Conservation (phyloP, 2,113 vertebrate genomes). For the Tachysurus vachellii region DNA sequence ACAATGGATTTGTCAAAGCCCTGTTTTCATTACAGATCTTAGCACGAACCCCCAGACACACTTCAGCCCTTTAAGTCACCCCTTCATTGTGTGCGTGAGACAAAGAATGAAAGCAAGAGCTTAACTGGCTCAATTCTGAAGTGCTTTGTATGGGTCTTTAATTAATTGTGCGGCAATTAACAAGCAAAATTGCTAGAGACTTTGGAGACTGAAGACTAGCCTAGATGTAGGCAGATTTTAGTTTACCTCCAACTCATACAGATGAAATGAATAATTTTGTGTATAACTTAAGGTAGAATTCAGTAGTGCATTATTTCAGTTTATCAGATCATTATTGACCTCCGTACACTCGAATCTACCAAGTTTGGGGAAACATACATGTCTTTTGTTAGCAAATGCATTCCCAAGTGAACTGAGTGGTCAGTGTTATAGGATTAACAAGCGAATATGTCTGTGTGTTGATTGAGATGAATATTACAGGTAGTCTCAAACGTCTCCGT, state of each 20-base stretch:
- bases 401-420: background rate
- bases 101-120: background rate
- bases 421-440: background rate
- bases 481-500: too few species aligned
- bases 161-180: background rate
- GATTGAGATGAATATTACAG: too few species aligned
- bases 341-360: background rate
- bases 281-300: background rate
- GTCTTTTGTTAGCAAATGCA: background rate
- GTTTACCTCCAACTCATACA: background rate
- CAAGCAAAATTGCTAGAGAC: background rate
- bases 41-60: slow-evolving; percentile 20
- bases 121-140: background rate
- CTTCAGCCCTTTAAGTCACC: background rate
- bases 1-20: slow-evolving; percentile 7
- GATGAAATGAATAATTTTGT: background rate
- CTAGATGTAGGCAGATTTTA: background rate
- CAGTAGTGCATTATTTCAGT: background rate
- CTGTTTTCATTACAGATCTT: background rate
- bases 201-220: background rate
- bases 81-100: background rate
- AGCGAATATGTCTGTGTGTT: too few species aligned
- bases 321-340: background rate
- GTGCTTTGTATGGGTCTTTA: background rate
- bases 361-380: background rate